A percentile compares a stretch with the other conserved stretches of the same genome.
phyloP scores from a whole-genome alignment of 30 jellyfish, hydroid and myxozoan species.

The Sanderia malayensis region DNA sequence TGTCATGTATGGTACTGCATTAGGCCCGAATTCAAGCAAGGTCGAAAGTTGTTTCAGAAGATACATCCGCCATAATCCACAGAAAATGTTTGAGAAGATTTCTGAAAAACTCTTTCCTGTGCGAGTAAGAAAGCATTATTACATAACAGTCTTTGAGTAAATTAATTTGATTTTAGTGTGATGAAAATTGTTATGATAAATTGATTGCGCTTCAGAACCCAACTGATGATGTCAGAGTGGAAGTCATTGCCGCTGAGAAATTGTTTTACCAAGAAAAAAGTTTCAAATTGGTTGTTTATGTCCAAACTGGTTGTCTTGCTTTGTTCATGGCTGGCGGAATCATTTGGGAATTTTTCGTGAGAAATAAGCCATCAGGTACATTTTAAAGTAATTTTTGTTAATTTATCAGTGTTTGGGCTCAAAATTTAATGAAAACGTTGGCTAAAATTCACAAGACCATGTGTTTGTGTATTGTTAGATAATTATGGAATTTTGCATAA shows the following conservation, averaged over 20 bases:
- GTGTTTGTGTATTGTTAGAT: conserved; percentile 3
- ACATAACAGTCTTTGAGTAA: no score
- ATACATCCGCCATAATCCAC: conserved; percentile 75
- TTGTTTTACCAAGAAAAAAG: conserved; percentile 78
- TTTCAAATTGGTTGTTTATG: conserved; percentile 73
- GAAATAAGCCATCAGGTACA: conserved; percentile 84
- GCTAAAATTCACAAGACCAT: no score
- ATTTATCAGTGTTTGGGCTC: background rate
- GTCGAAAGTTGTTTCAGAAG: conserved; percentile 82
- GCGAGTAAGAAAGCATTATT: conserved; percentile 64
- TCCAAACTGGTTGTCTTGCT: conserved; percentile 73
- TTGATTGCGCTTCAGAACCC: conserved; percentile 83
- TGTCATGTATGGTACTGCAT: conserved; percentile 80
- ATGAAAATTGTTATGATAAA: no score
- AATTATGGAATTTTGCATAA: conserved; percentile 55
- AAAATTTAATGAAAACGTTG: no score
- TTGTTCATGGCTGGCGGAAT: conserved; percentile 69
- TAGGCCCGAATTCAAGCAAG: conserved; percentile 46
- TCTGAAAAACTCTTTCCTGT: conserved; percentile 74
- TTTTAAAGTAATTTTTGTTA: background rate
- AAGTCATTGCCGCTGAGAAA: conserved; percentile 84
- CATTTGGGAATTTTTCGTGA: conserved; percentile 87
- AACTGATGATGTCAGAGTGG: conserved; percentile 86
- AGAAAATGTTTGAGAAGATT: conserved; percentile 69
- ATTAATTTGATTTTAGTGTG: no score